Evolutionary conservation across 2,888 invertebrate genomes (phyloP).

Genomic region (Pachydiplax longipennis): DNA sequence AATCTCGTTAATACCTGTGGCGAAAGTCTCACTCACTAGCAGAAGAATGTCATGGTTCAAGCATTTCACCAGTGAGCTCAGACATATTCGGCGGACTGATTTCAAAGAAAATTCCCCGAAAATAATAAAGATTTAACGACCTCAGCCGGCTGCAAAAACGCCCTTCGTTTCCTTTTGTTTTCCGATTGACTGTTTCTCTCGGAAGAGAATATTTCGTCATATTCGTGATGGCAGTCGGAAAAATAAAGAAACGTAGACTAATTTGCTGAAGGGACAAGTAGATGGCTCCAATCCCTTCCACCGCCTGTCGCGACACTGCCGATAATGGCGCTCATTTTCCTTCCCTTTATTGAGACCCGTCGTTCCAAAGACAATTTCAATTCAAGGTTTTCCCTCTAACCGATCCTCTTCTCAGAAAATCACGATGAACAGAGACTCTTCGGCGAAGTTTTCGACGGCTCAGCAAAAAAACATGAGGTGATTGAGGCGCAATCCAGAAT

Average conservation of each 20-base stretch:
- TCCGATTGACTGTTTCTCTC: conserved; percentile 15
- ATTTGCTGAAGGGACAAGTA: background rate
- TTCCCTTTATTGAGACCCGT: background rate
- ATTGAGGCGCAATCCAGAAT: too few species aligned
- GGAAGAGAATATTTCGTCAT: conserved; percentile 22
- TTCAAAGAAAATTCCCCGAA: background rate
- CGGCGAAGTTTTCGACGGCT: too few species aligned
- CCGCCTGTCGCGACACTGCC: background rate
- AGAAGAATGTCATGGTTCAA: background rate
- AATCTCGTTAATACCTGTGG: too few species aligned
- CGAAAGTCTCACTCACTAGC: too few species aligned
- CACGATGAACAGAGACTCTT: too few species aligned
- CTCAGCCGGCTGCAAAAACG: background rate
- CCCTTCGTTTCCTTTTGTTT: background rate
- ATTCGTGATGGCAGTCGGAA: background rate
- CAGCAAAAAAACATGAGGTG: too few species aligned
- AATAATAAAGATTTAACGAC: background rate
- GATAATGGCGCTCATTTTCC: background rate
- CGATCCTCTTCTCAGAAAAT: background rate
- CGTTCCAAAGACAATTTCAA: background rate
- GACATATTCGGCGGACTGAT: background rate
- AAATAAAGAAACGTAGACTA: background rate
- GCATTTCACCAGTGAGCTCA: background rate
- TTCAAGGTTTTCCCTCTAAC: background rate
- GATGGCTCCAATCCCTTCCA: background rate